Evolutionary conservation across 2,888 invertebrate species (phyloP).

Genomic region (Drosophila recens): DNA sequence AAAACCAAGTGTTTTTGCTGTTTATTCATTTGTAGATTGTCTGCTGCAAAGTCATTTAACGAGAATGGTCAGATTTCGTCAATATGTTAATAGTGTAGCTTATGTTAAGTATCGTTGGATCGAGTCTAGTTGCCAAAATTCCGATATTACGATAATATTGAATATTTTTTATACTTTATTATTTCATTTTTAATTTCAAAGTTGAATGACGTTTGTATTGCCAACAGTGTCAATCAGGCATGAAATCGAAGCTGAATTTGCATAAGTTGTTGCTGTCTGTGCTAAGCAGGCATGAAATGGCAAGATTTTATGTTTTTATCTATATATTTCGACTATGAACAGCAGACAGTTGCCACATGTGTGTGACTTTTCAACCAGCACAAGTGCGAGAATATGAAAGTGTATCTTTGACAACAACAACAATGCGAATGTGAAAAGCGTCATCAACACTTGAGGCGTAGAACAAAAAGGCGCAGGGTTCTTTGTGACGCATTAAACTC

Average conservation of each 20-base stretch:
- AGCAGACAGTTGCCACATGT: constrained; percentile 22
- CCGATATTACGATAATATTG: not conserved
- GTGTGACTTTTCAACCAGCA: constrained; percentile 30
- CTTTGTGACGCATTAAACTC: constrained; percentile 68
- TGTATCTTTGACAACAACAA: constrained; percentile 31
- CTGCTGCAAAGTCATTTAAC: too few species aligned
- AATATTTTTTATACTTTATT: not conserved
- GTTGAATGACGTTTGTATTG: constrained; percentile 10
- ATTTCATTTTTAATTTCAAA: constrained; percentile 1
- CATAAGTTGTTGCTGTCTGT: constrained; percentile 1
- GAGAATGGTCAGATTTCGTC: not conserved
- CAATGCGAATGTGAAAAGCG: constrained; percentile 18
- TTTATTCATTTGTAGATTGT: too few species aligned
- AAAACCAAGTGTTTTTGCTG: too few species aligned
- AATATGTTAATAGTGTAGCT: not conserved
- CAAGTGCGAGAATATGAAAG: constrained; percentile 47
- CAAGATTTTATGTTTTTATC: constrained; percentile 21
- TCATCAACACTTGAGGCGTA: constrained; percentile 46
- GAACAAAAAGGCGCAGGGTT: constrained; percentile 59
- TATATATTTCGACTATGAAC: constrained; percentile 8
- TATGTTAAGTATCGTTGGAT: not conserved
- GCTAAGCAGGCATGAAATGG: constrained; percentile 63
- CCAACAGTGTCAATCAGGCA: constrained; percentile 38
- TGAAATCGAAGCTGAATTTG: constrained; percentile 54
- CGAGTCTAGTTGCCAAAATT: not conserved